Percentiles rank a stretch among this genome's conserved stretches.
These are phyloP conservation scores for Chironex yamaguchii DNA, from an alignment of 30 jellyfish, hydroid and myxozoan species.

Conservation along the genomic window DNA sequence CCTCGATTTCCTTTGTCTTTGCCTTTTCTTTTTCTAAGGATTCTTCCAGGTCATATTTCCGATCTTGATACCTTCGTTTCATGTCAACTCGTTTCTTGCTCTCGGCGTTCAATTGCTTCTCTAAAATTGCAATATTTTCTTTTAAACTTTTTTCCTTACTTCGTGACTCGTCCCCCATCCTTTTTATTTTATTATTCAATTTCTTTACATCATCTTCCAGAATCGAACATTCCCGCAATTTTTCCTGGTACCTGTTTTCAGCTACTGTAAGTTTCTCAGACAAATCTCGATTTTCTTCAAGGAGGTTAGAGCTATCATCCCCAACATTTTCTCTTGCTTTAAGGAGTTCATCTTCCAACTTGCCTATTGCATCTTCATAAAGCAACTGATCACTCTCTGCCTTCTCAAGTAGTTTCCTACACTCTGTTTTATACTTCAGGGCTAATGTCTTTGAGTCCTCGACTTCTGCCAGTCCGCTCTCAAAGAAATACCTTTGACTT, in stretches of 20 bases:
- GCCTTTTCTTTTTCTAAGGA: background rate
- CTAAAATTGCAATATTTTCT: conserved; percentile 42
- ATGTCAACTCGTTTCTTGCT: conserved; percentile 9
- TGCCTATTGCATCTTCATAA: background rate
- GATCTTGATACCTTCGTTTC: conserved; percentile 25
- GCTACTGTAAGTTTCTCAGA: conserved; percentile 10
- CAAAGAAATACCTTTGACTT: conserved; percentile 37
- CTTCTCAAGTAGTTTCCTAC: background rate
- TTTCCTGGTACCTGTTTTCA: conserved; percentile 18
- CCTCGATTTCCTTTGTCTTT: background rate
- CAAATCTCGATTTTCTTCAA: conserved; percentile 33
- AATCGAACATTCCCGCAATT: conserved; percentile 35
- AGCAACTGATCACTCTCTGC: background rate
- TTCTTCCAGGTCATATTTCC: conserved; percentile 5
- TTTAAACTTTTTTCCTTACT: conserved; percentile 25
- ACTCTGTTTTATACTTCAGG: background rate
- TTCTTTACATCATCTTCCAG: conserved; percentile 47
- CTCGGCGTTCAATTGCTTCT: conserved; percentile 41
- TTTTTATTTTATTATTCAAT: conserved; percentile 14
- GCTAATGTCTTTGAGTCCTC: background rate
- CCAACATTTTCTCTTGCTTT: conserved; percentile 4
- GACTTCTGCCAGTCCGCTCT: background rate
- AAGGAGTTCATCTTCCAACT: conserved; percentile 1
- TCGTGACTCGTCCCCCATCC: conserved; percentile 15
- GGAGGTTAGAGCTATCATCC: no score